Conservation (phyloP, 2,797 vertebrate genomes). For the Xenopus petersii region DNA sequence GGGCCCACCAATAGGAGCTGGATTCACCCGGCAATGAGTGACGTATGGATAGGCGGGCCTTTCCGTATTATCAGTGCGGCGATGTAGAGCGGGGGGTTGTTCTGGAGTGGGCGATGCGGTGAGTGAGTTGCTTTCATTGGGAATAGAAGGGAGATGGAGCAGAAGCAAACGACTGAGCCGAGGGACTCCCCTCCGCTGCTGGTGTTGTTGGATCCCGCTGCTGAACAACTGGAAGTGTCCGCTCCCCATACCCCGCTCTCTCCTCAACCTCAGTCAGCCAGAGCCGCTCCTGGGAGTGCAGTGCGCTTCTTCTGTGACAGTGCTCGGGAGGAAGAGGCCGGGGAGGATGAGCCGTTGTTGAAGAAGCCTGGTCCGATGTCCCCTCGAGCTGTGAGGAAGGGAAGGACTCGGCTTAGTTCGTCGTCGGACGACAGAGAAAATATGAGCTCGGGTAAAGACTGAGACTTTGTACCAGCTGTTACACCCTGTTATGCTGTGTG, state of each 20-base stretch:
- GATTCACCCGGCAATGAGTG: no score
- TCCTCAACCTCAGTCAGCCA: background rate
- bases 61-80: background rate
- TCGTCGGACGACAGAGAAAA: conserved; percentile 37
- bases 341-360: conserved; percentile 65
- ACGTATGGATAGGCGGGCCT: background rate
- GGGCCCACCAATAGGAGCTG: no score
- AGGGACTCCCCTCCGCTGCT: background rate
- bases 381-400: conserved; percentile 2
- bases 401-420: conserved; percentile 22
- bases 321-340: conserved; percentile 4
- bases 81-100: background rate
- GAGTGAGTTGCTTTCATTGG: background rate
- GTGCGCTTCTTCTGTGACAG: conserved; percentile 17
- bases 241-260: background rate
- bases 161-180: background rate
- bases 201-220: conserved; percentile 13
- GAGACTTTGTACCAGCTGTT: no score
- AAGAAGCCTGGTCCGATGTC: conserved; percentile 43
- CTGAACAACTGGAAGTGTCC: background rate
- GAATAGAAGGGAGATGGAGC: background rate
- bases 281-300: background rate
- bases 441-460: conserved; percentile 47
- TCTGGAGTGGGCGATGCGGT: background rate
- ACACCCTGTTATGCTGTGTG: no score